Base-by-base conservation (phyloP, 2,113 vertebrate genomes). In the Epinephelus cyanopodus region DNA sequence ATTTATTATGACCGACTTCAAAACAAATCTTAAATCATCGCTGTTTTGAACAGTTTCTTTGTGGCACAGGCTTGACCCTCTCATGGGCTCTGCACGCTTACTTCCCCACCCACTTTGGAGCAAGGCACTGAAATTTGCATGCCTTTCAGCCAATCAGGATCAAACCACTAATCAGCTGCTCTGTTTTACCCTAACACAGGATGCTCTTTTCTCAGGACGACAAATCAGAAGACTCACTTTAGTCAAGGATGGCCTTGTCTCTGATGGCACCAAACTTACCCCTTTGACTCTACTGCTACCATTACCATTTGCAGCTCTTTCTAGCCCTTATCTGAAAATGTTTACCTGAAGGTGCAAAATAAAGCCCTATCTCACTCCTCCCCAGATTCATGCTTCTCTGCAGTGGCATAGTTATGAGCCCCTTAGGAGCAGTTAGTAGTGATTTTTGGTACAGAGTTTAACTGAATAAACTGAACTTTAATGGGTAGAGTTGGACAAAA, bases 1-100 rank as follows among this genome's bases (percentile, higher is more conserved):
- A 15, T 48, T 84, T 60, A 74, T 78, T 54, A 64, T 23, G 19
- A 80, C 21, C n/a, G 47, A 78, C 75, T 76, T 80, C 6, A 79
- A 62, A 62, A 80, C 9, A 66, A 64, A 62, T 74, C 4, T 52
- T 47, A 39, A 69, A 65, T 68, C 25, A 48, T 19, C 33, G 21
- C 47, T 45, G 56, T 74, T 79, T 68, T 37, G 1, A 71, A 57
- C 13, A 68, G 4, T 63, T 56, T 76, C 33, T n/a, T 52, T 47
- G 58, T 58, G 13, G 2, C 42, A 50, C 9, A 75, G 19, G 7
- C 18, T 5, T 69, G 13, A 21, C 6, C 53, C n/a, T 45, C 29
- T 79, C 14, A 67, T 4, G 13, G 12, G 10, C 29, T 45, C 6
- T 48, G 25, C 21, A 52, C 25, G 2, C 53, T 66, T 5, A 0